Evolutionary conservation across 2,797 vertebrate species (phyloP), one percentile per base, ranked within the genome.

Genomic region (Neosilurus hyrtlii): DNA sequence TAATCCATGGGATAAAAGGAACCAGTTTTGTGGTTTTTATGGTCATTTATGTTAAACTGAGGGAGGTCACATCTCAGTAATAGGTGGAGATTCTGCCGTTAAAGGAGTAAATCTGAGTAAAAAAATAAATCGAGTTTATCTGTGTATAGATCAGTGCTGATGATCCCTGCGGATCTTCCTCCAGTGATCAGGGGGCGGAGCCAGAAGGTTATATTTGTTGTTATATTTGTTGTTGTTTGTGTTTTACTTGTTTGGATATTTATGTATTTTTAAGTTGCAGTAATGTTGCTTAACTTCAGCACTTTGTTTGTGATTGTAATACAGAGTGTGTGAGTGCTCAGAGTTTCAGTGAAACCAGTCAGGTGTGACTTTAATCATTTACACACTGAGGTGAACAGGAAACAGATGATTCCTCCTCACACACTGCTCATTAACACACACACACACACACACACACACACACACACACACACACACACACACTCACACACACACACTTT

Each of bases 311-410:
- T 67, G 1, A 16, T 66, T 15, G 7, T 7, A 18, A 0, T 18
- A 20, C 12, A 51, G 43, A 51, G 37, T 9, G 66, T 9, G 11
- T 70, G 20, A 24, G 68, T 30, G 52, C 43, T 12, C 30, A 62
- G 35, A 59, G 56, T 24, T 62, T 77, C 57, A 24, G 22, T 62
- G 37, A 77, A 77, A 77, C 35, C 74, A 77, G 5, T 24, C 57
- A 24, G 37, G 74, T 61, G 74, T 61, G 73, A 22, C 57, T 75
- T 76, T 61, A 61, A 43, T 76, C 57, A 61, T 61, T 76, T 76
- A 59, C 73, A 76, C 74, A 62, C 57, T 49, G 26, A 67, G 15
- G 12, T 52, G 43, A 61, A 22, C 52, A 80, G 78, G 66, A 71
- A 61, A 72, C 79, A 35, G 80, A 63, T 10, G 18, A 73, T 35